Evolutionary conservation across 2,797 vertebrate species (phyloP), one percentile per base, ranked within the genome.

Genomic region (Synaphobranchus kaupii): DNA sequence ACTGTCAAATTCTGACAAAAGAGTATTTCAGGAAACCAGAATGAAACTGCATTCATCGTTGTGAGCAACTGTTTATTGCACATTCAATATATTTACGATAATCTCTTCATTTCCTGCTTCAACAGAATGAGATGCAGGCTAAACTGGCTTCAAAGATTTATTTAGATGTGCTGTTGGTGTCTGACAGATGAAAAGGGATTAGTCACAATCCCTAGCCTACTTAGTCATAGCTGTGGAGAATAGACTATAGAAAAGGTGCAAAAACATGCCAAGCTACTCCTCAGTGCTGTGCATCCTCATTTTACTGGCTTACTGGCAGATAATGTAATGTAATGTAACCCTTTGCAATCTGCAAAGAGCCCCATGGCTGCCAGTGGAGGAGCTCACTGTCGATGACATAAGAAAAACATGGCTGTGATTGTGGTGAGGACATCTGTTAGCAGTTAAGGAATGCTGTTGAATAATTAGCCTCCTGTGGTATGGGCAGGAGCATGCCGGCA

Each of bases 321-420:
- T 66, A 66, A n/a, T 7, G 25, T n/a, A n/a, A n/a, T 4, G n/a
- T 10, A 66, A 28, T 66, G 63, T n/a, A 28, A 15, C n/a, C 1
- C 63, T 66, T 66, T 6, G n/a, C n/a, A 25, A 66, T 83, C 17
- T 82, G 86, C 31, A 82, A 25, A 83, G 85, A 84, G 66, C 82
- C 81, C 68, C 48, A 4, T n/a, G 85, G 34, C n/a, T 48, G 84
- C 54, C 28, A 17, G 28, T 25, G 83, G 54, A 87, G 56, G 58
- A 50, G 58, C 83, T 54, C 34, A 83, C 86, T 48, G 81, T 88
- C 90, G 89, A 88, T 92, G 22, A 85, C 71, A 48, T 25, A 85
- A 90, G 39, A 68, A 91, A 91, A 89, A 90, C 88, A 90, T 92
- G 66, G 89, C 89, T 92, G 66, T 86, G 90, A 44, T 50, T 84